phyloP scores from a whole-genome alignment of 2,113 vertebrate genomes.

The Mirza zaza region DNA sequence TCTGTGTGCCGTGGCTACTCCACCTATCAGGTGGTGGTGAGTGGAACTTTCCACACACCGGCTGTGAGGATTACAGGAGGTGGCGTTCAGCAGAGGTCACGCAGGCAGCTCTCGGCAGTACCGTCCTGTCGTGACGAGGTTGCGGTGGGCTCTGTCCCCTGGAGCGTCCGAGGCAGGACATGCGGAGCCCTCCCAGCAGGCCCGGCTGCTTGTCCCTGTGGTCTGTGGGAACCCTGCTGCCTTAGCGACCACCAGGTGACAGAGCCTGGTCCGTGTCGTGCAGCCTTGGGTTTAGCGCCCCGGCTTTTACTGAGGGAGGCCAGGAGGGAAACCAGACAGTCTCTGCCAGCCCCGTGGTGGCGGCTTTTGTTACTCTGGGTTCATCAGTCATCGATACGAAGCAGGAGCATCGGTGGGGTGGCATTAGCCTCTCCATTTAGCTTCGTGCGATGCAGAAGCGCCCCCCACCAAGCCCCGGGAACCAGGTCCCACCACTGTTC shows the following conservation, averaged over 20 bases:
- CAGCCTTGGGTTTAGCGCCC: accelerated
- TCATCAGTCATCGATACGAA: not conserved
- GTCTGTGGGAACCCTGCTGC: not conserved
- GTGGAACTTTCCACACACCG: no score
- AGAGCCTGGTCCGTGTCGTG: accelerated
- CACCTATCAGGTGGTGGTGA: not conserved
- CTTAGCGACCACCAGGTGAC: not conserved
- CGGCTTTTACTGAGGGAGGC: not conserved
- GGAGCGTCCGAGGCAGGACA: accelerated
- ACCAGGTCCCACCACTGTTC: accelerated
- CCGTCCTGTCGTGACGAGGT: not conserved
- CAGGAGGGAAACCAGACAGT: accelerated
- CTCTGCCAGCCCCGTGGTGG: accelerated
- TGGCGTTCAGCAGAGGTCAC: accelerated
- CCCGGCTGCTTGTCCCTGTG: not conserved
- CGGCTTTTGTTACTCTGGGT: not conserved
- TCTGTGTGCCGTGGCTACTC: not conserved
- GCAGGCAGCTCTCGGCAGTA: accelerated
- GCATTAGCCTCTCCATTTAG: not conserved
- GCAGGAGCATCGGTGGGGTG: not conserved
- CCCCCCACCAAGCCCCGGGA: accelerated
- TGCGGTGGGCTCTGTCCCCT: not conserved
- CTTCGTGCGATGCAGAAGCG: accelerated
- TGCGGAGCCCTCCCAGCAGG: not conserved
- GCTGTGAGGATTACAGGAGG: not conserved